phyloP scores from a whole-genome alignment of 2,113 vertebrate species.

The Entelurus aequoreus region DNA sequence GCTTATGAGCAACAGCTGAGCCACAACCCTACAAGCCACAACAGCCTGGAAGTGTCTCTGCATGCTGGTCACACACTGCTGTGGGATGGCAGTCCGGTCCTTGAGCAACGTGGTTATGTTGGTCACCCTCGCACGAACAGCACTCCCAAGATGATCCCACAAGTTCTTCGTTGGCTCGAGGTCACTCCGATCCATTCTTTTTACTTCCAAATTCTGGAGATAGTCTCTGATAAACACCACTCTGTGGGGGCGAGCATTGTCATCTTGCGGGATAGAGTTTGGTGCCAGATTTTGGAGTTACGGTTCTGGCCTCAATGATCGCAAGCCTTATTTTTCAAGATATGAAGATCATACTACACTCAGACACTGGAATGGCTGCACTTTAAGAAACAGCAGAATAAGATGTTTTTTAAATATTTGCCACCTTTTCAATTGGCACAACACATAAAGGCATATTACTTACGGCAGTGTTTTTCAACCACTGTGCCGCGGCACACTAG shows the following conservation, averaged over 20 bases:
- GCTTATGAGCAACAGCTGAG: no score
- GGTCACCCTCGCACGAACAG: constrained; percentile 9
- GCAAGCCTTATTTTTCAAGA: neutral
- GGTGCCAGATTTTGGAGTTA: neutral
- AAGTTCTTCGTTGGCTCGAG: no score
- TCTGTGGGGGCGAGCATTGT: neutral
- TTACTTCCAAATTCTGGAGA: neutral
- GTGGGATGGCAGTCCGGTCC: no score
- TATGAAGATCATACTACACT: neutral
- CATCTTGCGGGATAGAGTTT: neutral
- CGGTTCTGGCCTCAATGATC: neutral
- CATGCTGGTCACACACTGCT: no score
- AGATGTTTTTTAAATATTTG: neutral
- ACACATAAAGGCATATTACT: no score
- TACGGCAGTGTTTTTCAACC: no score
- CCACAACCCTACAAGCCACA: no score
- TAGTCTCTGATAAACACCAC: neutral
- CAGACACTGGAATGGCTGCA: neutral
- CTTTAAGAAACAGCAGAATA: neutral
- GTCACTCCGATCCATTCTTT: neutral
- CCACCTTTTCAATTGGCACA: no score
- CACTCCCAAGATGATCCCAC: no score
- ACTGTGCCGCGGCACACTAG: no score
- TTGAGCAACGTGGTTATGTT: constrained; percentile 4
- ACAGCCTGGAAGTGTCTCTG: no score